phyloP scores from a whole-genome alignment of 1,140 invertebrate species.

The Pectinophora gossypiella region DNA sequence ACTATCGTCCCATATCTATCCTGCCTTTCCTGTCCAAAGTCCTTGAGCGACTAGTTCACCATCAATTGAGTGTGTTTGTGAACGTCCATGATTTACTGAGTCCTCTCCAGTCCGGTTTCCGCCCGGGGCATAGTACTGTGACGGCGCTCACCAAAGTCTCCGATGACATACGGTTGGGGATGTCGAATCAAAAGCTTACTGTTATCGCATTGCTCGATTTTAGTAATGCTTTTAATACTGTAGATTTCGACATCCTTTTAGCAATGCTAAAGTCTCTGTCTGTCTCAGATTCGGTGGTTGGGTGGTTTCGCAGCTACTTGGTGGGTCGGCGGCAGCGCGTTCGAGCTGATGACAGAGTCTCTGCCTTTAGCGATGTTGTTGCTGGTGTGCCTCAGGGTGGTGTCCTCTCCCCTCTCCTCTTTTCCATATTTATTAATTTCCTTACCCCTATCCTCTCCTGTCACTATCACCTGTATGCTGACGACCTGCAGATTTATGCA shows the following conservation, averaged over 20 bases:
- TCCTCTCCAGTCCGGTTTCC: background rate
- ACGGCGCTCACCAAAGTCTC: background rate
- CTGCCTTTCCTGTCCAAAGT: slow-evolving; percentile 1
- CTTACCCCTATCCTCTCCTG: background rate
- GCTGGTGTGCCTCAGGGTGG: slow-evolving; percentile 7
- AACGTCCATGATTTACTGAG: background rate
- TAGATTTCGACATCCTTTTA: background rate
- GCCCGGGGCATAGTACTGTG: slow-evolving; percentile 1
- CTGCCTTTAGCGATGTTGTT: background rate
- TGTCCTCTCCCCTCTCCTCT: slow-evolving; percentile 4
- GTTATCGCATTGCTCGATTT: background rate
- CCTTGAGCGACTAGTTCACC: background rate
- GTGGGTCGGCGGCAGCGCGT: background rate
- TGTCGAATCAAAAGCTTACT: background rate
- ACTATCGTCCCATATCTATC: background rate
- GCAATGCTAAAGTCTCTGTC: background rate
- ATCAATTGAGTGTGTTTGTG: background rate
- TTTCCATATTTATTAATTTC: slow-evolving; percentile 3
- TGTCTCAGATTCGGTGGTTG: background rate
- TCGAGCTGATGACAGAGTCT: background rate
- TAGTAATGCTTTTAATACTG: slow-evolving; percentile 1
- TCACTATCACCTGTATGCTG: background rate
- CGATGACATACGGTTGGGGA: background rate
- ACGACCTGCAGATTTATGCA: background rate
- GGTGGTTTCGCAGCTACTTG: slow-evolving; percentile 2